Conservation (phyloP, 2,888 invertebrate genomes). For the Hyles lineata region DNA sequence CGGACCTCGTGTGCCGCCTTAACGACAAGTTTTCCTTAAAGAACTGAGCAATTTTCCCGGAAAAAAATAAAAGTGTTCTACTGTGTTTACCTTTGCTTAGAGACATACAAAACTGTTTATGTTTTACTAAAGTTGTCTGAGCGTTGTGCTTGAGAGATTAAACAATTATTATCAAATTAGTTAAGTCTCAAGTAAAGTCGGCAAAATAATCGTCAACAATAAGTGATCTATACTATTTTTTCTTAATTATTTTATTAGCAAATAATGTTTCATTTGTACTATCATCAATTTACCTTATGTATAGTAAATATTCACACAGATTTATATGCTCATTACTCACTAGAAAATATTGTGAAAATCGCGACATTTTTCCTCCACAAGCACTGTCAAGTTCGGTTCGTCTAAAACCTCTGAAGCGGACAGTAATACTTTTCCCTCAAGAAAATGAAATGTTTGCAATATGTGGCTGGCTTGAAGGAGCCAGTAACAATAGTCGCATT, state of each 20-base stretch:
- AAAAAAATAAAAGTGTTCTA: neutral
- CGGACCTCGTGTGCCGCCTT: neutral
- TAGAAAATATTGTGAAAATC: neutral
- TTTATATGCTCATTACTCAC: too few relatives aligned
- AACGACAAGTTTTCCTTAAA: neutral
- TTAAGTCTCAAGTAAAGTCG: too few relatives aligned
- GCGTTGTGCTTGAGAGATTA: too few relatives aligned
- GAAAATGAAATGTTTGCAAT: conserved; percentile 1
- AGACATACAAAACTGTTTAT: neutral
- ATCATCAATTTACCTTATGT: too few relatives aligned
- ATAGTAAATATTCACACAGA: too few relatives aligned
- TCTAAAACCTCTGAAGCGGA: neutral
- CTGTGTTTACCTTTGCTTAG: neutral
- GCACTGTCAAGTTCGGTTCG: neutral
- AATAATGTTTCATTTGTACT: too few relatives aligned
- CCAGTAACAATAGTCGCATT: conserved; percentile 5
- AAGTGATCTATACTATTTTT: too few relatives aligned
- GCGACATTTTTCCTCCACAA: neutral
- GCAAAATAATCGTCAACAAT: too few relatives aligned
- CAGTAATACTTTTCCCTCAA: neutral
- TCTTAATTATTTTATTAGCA: too few relatives aligned
- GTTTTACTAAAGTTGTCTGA: neutral
- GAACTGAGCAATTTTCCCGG: neutral
- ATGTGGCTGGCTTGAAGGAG: neutral
- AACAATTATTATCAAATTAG: too few relatives aligned